Base-by-base conservation (phyloP, 2,797 vertebrate species). In the Manis pentadactyla region DNA sequence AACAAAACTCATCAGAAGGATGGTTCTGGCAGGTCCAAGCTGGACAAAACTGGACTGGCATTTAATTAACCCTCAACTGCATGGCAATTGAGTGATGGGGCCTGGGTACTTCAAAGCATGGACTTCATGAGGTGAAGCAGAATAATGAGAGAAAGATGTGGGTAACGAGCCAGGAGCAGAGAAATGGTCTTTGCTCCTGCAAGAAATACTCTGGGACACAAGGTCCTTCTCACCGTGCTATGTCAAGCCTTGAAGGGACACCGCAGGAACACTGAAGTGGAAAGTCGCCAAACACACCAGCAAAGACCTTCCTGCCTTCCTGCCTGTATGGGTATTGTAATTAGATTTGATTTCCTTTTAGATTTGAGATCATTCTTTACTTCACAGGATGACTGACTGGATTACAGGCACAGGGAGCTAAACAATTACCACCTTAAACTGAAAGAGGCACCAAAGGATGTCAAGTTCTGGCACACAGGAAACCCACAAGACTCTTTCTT, bases 1-100 rank as follows among this genome's bases (percentile, higher is more conserved):
- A 51, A 59, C 25, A n/a, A 75, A 83, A 90, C 37, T 90, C 84
- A 92, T 83, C 61, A 68, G 46, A 95, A 94, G 66, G 27, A 11
- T 55, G 34, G 51, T 49, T 87, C 92, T 88, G 27, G 12, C 49
- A 49, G 42, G 51, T 85, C 63, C 64, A 73, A 77, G 77, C 15
- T 15, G 15, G 66, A 71, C 15, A 31, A 89, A 31, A 15, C 4
- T 66, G n/a, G 57, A 14, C 4, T 93, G 64, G 39, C 63, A 91
- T 39, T 64, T 39, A 81, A 86, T 31, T 81, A 69, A 74, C 21
- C 53, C 87, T 87, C 31, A 96, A 87, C 64, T 71, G 74, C 2
- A 37, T 29, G 66, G 18, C 78, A 77, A 55, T 27, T 0, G 2
- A 51, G 39, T 29, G 59, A 42, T 8, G 17, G 46, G n/a, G 3